A percentile compares a stretch with the other conserved stretches of the same genome.
phyloP scores from a whole-genome alignment of 2,797 vertebrate genomes.

The Eidolon dupreanum region DNA sequence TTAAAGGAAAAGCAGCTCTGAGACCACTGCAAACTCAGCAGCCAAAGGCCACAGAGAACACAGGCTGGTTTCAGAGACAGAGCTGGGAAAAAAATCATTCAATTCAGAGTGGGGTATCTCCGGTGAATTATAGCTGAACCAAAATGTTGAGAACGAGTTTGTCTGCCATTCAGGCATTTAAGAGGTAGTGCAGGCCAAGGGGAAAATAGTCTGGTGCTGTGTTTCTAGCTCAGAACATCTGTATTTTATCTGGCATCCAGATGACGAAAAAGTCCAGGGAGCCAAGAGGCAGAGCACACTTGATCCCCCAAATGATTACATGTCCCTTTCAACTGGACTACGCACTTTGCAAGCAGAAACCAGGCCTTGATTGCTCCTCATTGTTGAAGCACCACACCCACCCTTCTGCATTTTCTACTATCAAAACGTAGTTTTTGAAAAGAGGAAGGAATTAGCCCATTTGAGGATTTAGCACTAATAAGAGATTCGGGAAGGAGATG shows the following conservation, averaged over 20 bases:
- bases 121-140: conserved; percentile 64
- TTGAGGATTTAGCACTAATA: background rate
- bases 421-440: conserved; percentile 1
- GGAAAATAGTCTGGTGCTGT: conserved; percentile 60
- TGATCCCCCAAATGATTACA: conserved; percentile 70
- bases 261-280: conserved; percentile 79
- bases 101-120: conserved; percentile 41
- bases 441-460: conserved; percentile 25
- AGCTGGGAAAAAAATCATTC: conserved; percentile 54
- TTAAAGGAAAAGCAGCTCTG: background rate
- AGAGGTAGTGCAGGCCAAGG: conserved; percentile 66
- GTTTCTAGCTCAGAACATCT: conserved; percentile 82
- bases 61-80: conserved; percentile 34
- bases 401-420: background rate
- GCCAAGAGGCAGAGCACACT: conserved; percentile 75
- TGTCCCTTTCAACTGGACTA: conserved; percentile 74
- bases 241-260: conserved; percentile 83
- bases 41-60: background rate
- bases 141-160: conserved; percentile 68
- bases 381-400: conserved; percentile 23
- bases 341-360: conserved; percentile 58
- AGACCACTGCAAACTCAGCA: background rate
- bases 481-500: conserved; percentile 8
- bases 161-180: conserved; percentile 73
- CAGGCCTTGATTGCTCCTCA: conserved; percentile 40